A percentile compares a stretch with the other conserved stretches of the same genome.
phyloP scores from a whole-genome alignment of 2,888 invertebrate species.

The Drosophila merina region DNA sequence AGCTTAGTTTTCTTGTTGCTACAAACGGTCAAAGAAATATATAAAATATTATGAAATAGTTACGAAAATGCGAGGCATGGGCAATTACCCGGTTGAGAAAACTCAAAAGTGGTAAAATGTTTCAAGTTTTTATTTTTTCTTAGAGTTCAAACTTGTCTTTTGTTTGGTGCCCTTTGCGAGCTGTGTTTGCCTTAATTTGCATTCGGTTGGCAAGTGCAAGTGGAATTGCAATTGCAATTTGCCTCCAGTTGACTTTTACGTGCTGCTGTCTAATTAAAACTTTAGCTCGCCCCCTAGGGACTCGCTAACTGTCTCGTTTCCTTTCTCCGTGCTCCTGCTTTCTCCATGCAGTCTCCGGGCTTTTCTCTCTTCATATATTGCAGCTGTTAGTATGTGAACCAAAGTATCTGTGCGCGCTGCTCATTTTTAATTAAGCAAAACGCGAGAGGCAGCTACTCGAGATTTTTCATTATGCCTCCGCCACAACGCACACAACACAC shows the following conservation, averaged over 20 bases:
- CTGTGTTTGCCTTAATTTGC: slow-evolving; percentile 48
- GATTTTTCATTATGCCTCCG: slow-evolving; percentile 69
- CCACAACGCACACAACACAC: slow-evolving; percentile 4
- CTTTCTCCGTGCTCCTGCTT: background rate
- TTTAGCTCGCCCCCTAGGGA: slow-evolving; percentile 48
- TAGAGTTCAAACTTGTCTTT: slow-evolving; percentile 15
- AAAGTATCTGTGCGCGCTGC: slow-evolving; percentile 47
- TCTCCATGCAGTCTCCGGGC: background rate
- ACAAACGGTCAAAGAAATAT: slow-evolving; percentile 1
- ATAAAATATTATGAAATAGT: slow-evolving; percentile 6
- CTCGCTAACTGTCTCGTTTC: slow-evolving; percentile 32
- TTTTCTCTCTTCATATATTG: slow-evolving; percentile 21
- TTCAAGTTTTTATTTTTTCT: slow-evolving; percentile 11
- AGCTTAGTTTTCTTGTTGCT: background rate
- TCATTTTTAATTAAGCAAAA: slow-evolving; percentile 77
- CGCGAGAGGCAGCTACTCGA: slow-evolving; percentile 60
- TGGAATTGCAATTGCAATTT: slow-evolving; percentile 59
- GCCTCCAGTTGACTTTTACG: slow-evolving; percentile 63
- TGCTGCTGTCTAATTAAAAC: slow-evolving; percentile 75
- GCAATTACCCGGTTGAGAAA: slow-evolving; percentile 1
- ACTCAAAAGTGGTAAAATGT: slow-evolving; percentile 22
- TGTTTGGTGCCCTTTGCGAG: slow-evolving; percentile 15
- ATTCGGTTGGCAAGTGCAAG: slow-evolving; percentile 56
- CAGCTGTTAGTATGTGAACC: slow-evolving; percentile 6
- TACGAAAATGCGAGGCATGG: background rate